These are phyloP conservation scores for Cyprinodon diabolis DNA, from an alignment of 2,797 vertebrate species.

Conservation along the genomic window DNA sequence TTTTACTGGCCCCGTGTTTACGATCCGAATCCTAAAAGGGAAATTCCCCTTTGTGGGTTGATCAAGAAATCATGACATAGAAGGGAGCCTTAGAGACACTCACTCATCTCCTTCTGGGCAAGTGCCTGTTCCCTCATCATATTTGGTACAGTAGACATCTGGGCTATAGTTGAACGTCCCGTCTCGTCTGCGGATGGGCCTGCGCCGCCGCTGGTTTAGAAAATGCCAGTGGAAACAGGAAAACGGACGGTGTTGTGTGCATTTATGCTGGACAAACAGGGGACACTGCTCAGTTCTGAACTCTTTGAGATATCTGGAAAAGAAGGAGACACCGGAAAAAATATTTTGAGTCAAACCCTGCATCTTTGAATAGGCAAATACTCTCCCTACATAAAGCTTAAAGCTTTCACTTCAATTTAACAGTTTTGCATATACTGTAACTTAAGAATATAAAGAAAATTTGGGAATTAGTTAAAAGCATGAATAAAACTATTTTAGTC, in stretches of 20 bases:
- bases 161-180: slow-evolving; percentile 99
- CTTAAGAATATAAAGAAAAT: neutral
- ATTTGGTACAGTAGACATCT: slow-evolving; percentile 98
- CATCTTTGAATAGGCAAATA: neutral
- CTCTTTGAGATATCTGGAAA: slow-evolving; percentile 96
- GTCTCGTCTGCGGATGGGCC: slow-evolving; percentile 93
- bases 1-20: neutral
- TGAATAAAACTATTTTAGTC: too few species aligned
- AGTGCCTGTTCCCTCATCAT: slow-evolving; percentile 94
- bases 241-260: slow-evolving; percentile 96
- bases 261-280: slow-evolving; percentile 98
- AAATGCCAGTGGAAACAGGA: slow-evolving; percentile 99
- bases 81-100: slow-evolving; percentile 69
- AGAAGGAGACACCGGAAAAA: neutral
- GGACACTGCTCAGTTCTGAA: slow-evolving; percentile 98
- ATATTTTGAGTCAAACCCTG: neutral
- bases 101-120: slow-evolving; percentile 98
- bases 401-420: neutral
- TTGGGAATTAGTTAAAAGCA: too few species aligned
- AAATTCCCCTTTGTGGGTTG: neutral
- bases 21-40: neutral
- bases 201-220: slow-evolving; percentile 94
- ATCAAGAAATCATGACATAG: neutral
- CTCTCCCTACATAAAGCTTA: neutral
- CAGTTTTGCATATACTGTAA: neutral